phyloP scores from a whole-genome alignment of 2,888 invertebrate genomes.

The Dorcus parallelipipedus region DNA sequence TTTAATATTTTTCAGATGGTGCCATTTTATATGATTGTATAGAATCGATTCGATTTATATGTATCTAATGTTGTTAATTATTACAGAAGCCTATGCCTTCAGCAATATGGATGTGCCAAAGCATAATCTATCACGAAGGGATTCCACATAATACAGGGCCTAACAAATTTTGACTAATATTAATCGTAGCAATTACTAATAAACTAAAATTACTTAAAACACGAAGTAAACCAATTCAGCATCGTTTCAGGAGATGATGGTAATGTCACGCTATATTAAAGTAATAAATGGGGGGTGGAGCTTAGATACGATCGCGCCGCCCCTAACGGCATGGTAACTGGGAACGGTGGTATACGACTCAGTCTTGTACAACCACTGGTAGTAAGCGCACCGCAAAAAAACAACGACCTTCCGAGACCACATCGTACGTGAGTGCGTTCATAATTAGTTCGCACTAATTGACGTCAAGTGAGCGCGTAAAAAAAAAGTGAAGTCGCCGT shows the following conservation, averaged over 20 bases:
- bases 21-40: too few species aligned
- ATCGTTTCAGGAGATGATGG: conserved; percentile 8
- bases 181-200: background rate
- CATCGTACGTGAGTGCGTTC: background rate
- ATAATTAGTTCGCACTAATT: too few species aligned
- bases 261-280: conserved; percentile 24
- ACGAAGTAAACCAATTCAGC: background rate
- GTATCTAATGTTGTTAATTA: too few species aligned
- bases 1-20: too few species aligned
- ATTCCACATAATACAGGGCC: too few species aligned
- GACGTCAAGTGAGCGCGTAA: too few species aligned
- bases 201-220: conserved; percentile 4
- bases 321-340: conserved; percentile 29
- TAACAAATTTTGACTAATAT: too few species aligned
- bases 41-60: too few species aligned
- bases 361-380: conserved; percentile 8
- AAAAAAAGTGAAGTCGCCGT: too few species aligned
- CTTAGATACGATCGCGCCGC: conserved; percentile 30
- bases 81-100: too few species aligned
- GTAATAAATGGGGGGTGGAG: conserved; percentile 29
- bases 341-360: conserved; percentile 12
- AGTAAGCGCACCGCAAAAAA: conserved; percentile 4
- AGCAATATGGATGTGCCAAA: too few species aligned
- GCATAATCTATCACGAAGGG: too few species aligned
- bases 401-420: background rate